Conservation (phyloP, 2,113 vertebrate genomes). For the Tachysurus vachellii region DNA sequence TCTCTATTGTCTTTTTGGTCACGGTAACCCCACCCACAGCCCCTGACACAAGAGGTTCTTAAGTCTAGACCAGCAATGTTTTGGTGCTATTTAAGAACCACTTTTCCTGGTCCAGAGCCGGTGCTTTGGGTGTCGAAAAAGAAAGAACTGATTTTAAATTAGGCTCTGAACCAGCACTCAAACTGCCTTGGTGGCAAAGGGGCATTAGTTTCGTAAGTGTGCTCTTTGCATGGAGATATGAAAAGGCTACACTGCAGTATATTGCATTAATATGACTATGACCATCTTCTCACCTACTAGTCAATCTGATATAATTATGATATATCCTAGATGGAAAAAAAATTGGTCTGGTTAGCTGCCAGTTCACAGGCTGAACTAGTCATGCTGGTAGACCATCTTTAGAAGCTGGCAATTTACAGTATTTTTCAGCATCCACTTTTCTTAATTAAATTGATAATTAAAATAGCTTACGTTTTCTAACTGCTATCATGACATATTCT, state of each 20-base stretch:
- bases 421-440: neutral
- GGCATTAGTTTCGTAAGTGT: too few species aligned
- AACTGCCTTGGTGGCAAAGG: too few species aligned
- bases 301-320: neutral
- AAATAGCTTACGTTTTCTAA: neutral
- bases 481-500: neutral
- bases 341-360: neutral
- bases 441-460: neutral
- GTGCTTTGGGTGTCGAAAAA: too few species aligned
- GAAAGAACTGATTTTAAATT: too few species aligned
- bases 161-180: too few species aligned
- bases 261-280: too few species aligned
- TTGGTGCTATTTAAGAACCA: too few species aligned
- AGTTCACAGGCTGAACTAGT: neutral
- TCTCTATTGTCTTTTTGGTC: too few species aligned
- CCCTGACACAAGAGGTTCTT: too few species aligned
- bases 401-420: neutral
- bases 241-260: neutral
- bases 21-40: too few species aligned
- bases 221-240: neutral
- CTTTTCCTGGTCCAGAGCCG: too few species aligned
- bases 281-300: neutral
- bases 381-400: neutral
- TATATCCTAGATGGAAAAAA: neutral
- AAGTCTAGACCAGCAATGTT: too few species aligned